phyloP scores from a whole-genome alignment of 2,888 invertebrate species.

The Drosophila rellima region DNA sequence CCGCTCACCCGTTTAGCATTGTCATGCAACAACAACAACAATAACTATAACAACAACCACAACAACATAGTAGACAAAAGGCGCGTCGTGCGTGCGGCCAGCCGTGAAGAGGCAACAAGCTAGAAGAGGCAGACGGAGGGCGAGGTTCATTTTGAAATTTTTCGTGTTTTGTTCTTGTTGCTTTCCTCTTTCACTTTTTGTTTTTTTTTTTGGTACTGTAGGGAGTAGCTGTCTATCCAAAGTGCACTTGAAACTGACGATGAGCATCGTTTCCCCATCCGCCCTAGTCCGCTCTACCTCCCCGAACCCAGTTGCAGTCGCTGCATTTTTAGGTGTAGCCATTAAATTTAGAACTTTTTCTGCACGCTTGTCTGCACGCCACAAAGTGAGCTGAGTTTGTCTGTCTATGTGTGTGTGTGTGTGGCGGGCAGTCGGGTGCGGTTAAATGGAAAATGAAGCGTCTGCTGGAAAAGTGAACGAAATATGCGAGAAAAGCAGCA shows the following conservation, averaged over 20 bases:
- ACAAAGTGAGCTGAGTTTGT: constrained; percentile 25
- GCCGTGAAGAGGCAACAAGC: constrained; percentile 60
- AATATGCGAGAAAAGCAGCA: constrained; percentile 48
- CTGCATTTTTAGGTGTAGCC: constrained; percentile 82
- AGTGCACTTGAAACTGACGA: constrained; percentile 77
- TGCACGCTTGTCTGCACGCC: constrained; percentile 80
- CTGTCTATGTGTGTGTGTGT: background rate
- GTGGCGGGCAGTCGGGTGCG: constrained; percentile 60
- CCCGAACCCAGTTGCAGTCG: constrained; percentile 65
- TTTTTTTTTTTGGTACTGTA: constrained; percentile 35
- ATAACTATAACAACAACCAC: constrained; percentile 21
- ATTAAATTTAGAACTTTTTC: constrained; percentile 80
- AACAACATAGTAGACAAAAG: constrained; percentile 65
- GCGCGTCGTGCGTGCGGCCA: constrained; percentile 73
- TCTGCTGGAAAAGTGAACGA: constrained; percentile 52
- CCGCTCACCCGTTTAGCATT: constrained; percentile 9
- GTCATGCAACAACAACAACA: constrained; percentile 34
- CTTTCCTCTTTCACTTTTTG: constrained; percentile 2
- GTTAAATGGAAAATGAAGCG: constrained; percentile 77
- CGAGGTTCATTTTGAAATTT: constrained; percentile 45
- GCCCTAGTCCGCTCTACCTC: background rate
- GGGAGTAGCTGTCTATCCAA: constrained; percentile 60
- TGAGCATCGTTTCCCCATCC: constrained; percentile 33
- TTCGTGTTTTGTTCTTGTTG: constrained; percentile 19
- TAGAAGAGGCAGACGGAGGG: constrained; percentile 13